Conservation (phyloP, 2,888 invertebrate genomes). For the Tachina fera region DNA sequence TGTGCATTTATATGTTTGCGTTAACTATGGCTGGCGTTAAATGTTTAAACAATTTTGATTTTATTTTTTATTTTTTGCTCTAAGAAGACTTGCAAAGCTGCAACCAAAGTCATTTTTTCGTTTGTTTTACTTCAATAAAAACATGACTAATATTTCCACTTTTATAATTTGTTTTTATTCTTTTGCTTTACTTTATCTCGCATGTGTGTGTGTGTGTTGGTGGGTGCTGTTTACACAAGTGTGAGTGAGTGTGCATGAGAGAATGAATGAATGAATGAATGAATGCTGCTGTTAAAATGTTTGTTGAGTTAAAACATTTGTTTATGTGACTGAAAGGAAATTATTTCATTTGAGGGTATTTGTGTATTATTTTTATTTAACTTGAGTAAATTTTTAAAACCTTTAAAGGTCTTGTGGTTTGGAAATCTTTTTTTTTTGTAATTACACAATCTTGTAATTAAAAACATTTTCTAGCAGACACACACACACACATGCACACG, state of each 20-base stretch:
- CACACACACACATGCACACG: not conserved
- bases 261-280: not conserved
- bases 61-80: no score
- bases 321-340: conserved; percentile 71
- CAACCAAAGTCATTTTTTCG: conserved; percentile 71
- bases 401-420: conserved; percentile 70
- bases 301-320: conserved; percentile 65
- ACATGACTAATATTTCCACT: conserved; percentile 70
- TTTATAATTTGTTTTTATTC: conserved; percentile 59
- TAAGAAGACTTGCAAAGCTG: conserved; percentile 58
- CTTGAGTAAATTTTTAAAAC: conserved; percentile 70
- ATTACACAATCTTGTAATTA: conserved; percentile 71
- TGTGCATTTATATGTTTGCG: conserved; percentile 22
- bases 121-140: conserved; percentile 71
- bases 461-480: conserved; percentile 46
- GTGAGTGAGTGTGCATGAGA: not conserved
- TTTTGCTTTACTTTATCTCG: conserved; percentile 14
- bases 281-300: conserved; percentile 22
- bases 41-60: conserved; percentile 70
- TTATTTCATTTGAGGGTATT: conserved; percentile 71
- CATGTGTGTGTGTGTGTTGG: conserved; percentile 21
- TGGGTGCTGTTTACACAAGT: conserved; percentile 26
- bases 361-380: conserved; percentile 70
- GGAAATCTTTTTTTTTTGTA: conserved; percentile 40
- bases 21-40: conserved; percentile 53